Evolutionary conservation across 2,888 invertebrate genomes (phyloP), one percentile per base, ranked within the genome.

Genomic region (Dynastes tityus): DNA sequence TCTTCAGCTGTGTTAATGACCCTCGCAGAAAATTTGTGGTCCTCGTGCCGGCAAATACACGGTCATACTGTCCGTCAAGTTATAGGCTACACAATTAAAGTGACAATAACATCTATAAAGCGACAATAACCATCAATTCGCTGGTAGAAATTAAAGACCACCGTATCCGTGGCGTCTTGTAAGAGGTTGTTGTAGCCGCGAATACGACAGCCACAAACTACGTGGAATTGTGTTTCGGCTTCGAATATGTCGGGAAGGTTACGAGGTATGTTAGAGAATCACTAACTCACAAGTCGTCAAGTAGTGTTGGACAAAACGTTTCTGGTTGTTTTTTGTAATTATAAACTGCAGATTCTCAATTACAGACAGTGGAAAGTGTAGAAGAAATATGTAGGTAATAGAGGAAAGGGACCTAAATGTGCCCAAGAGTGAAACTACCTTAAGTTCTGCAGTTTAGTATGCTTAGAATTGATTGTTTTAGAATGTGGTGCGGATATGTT

Each of bases 71-170:
- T 70, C 37, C 37, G 3, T 37, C 53, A 37, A 53, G 29, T 51
- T 32, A 70, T 53, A 32, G 29, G 53, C 53, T 51, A 70, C 70
- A 70, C 53, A n/a, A 53, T 53, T 51, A 27, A 55, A 29, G 53
- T 70, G 70, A 70, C 70, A 70, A 70, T 70, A 70, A 70, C 70
- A 70, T 70, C 70, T 53, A 70, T 70, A 70, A 8, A n/a, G 8
- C 53, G 27, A 53, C 70, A 70, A 70, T 70, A 70, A 70, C 70
- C 70, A 70, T 70, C 70, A 70, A 70, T 70, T 70, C 53, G 16
- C 29, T 70, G 53, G 70, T 53, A 53, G 37, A 53, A 70, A 70
- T 70, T 70, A 70, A 70, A 53, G 70, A 53, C 70, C 70, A 29
- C 32, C 32, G 70, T 70, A 70, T 32, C n/a, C 37, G 27, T 53